Evolutionary conservation across 2,888 invertebrate species (phyloP).

Genomic region (Thalpophila matura): DNA sequence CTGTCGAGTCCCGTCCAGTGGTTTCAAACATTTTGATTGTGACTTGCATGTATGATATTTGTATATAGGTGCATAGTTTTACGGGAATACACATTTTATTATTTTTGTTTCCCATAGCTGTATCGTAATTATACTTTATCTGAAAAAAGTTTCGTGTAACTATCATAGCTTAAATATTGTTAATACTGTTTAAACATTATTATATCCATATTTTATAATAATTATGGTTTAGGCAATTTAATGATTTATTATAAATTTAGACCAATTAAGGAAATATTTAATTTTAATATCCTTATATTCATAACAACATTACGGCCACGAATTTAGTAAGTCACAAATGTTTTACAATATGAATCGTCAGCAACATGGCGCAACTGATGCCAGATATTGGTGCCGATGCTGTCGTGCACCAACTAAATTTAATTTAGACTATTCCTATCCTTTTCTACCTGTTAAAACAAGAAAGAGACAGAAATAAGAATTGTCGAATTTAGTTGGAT

Average conservation of each 20-base stretch:
- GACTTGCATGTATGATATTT: constrained; percentile 45
- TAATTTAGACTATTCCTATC: too few species aligned
- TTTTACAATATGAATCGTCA: background rate
- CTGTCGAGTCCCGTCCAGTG: constrained; percentile 60
- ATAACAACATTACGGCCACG: constrained; percentile 14
- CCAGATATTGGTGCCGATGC: too few species aligned
- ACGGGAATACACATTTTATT: constrained; percentile 31
- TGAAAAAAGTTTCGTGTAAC: constrained; percentile 22
- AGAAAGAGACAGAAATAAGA: too few species aligned
- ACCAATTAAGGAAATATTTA: constrained; percentile 38
- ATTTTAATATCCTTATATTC: constrained; percentile 51
- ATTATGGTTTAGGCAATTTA: constrained; percentile 49
- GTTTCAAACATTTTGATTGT: constrained; percentile 39
- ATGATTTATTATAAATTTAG: constrained; percentile 56
- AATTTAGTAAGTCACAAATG: background rate
- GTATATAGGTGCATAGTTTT: constrained; percentile 51
- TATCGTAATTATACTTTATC: constrained; percentile 27
- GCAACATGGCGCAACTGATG: background rate
- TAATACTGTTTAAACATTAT: constrained; percentile 31
- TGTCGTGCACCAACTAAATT: too few species aligned
- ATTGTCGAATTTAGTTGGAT: too few species aligned
- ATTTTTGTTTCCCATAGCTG: constrained; percentile 26
- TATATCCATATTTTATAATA: constrained; percentile 31
- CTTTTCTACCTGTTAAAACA: too few species aligned
- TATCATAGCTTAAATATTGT: constrained; percentile 40